Evolutionary conservation across 2,113 vertebrate genomes (phyloP).

Genomic region (Gallinago media): DNA sequence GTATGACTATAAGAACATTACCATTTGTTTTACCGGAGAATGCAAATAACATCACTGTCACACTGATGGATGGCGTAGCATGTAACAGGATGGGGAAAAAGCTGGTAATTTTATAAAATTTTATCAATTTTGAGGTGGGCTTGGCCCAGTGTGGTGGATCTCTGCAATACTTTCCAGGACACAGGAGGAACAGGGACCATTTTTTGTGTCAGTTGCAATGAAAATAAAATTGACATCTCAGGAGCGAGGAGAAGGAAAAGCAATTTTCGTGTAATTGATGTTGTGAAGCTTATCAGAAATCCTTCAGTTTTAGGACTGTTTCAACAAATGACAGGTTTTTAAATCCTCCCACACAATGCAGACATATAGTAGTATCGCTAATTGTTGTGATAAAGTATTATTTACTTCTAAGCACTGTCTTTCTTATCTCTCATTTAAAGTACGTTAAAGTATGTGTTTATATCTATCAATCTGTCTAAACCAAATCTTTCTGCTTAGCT

Average conservation of each 20-base stretch:
- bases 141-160: background rate
- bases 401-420: background rate
- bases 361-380: background rate
- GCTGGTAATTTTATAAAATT: background rate
- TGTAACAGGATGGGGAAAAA: background rate
- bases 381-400: background rate
- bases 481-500: background rate
- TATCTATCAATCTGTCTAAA: background rate
- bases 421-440: background rate
- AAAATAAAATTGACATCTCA: background rate
- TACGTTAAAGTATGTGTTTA: background rate
- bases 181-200: background rate
- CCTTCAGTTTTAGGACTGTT: background rate
- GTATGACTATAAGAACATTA: background rate
- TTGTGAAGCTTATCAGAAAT: slow-evolving; percentile 14
- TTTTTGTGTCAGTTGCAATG: background rate
- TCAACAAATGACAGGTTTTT: background rate
- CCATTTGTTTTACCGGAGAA: background rate
- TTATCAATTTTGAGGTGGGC: background rate
- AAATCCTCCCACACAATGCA: background rate
- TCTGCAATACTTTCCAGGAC: background rate
- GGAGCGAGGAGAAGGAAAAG: background rate
- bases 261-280: background rate
- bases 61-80: background rate
- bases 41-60: background rate